Conservation (phyloP, 2,113 vertebrate genomes). For the Capricornis sumatraensis region DNA sequence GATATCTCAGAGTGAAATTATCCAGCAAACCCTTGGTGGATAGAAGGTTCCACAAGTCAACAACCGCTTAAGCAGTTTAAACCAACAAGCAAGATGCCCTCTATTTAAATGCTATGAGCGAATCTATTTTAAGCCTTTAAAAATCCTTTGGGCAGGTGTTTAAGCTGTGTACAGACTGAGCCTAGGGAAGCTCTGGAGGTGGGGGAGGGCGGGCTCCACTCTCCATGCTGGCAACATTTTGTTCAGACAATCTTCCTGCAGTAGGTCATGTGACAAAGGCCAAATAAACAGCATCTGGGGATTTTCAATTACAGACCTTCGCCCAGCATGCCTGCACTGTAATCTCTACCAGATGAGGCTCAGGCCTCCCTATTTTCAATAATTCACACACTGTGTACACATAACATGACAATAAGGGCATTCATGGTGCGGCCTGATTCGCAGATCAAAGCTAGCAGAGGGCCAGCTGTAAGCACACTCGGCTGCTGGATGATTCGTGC, state of each 20-base stretch:
- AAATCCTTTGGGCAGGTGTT: slow-evolving; percentile 88
- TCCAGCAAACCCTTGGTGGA: slow-evolving; percentile 80
- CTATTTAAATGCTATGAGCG: slow-evolving; percentile 83
- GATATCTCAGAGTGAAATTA: slow-evolving; percentile 72
- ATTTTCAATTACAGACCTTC: slow-evolving; percentile 89
- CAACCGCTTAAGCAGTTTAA: slow-evolving; percentile 84
- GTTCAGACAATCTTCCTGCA: slow-evolving; percentile 82
- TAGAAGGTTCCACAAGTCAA: slow-evolving; percentile 83
- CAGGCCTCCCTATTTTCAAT: slow-evolving; percentile 94
- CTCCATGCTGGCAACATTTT: slow-evolving; percentile 82
- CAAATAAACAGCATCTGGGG: slow-evolving; percentile 93
- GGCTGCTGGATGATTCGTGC: slow-evolving; percentile 96
- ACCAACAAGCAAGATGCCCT: slow-evolving; percentile 79
- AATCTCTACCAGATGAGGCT: slow-evolving; percentile 94
- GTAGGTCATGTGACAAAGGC: slow-evolving; percentile 85
- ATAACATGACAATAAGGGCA: slow-evolving; percentile 98
- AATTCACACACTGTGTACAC: slow-evolving; percentile 96
- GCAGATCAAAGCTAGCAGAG: slow-evolving; percentile 96
- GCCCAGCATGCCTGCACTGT: slow-evolving; percentile 89
- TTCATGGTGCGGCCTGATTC: slow-evolving; percentile 95
- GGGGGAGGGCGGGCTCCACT: slow-evolving; percentile 72
- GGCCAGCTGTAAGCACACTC: slow-evolving; percentile 95
- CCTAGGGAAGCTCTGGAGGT: slow-evolving; percentile 48
- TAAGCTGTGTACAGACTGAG: slow-evolving; percentile 72
- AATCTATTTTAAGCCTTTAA: slow-evolving; percentile 86